Evolutionary conservation across 2,113 vertebrate species (phyloP).

Genomic region (Capreolus pygargus): DNA sequence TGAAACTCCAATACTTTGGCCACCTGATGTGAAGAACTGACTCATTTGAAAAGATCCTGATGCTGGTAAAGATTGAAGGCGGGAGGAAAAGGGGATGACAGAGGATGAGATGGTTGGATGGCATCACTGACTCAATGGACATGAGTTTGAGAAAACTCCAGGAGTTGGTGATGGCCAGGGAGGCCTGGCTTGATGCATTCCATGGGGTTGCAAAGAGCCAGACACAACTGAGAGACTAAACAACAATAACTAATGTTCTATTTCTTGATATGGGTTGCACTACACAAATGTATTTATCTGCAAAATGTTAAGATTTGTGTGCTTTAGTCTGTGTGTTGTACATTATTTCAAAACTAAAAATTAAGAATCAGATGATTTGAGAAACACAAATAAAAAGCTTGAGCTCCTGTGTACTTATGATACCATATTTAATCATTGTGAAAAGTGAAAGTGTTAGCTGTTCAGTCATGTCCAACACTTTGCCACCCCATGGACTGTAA

Average conservation of each 20-base stretch:
- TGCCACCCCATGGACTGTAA: no score
- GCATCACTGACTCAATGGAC: neutral
- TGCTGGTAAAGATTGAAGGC: neutral
- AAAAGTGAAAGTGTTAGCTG: no score
- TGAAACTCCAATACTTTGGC: neutral
- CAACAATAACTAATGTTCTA: neutral
- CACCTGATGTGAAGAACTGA: neutral
- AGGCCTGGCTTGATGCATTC: neutral
- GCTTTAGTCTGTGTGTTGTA: neutral
- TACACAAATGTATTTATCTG: neutral
- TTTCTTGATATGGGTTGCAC: neutral
- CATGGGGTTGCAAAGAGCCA: neutral
- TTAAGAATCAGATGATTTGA: neutral
- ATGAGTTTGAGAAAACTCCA: neutral
- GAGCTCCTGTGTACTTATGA: neutral
- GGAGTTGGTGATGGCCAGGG: neutral
- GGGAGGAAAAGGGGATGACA: neutral
- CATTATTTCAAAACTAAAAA: neutral
- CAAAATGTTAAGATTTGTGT: neutral
- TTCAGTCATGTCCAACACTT: no score
- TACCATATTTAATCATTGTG: neutral
- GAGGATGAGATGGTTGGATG: neutral
- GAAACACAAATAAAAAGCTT: neutral
- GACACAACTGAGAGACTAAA: neutral
- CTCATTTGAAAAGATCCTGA: neutral